These are phyloP conservation scores for Montipora cactus DNA, from an alignment of 64 coral and sea anemone genomes.

Conservation along the genomic window DNA sequence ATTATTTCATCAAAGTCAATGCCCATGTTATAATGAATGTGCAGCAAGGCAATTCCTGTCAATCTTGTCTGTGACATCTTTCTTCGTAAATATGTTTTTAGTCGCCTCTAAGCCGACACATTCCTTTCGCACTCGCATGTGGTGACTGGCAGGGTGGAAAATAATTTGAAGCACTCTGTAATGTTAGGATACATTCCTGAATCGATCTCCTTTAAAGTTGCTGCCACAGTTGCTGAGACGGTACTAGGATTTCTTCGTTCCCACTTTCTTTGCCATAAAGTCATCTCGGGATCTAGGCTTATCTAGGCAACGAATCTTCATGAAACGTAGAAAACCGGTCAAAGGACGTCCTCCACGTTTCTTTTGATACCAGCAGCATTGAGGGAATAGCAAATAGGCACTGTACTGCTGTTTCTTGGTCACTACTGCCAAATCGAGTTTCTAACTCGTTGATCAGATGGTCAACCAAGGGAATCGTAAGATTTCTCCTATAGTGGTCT, in stretches of 20 bases:
- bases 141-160: slow-evolving; percentile 46
- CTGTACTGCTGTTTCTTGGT: slow-evolving; percentile 91
- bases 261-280: slow-evolving; percentile 89
- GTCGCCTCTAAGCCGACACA: slow-evolving; percentile 60
- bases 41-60: slow-evolving; percentile 89
- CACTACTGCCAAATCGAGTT: slow-evolving; percentile 86
- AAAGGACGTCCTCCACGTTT: slow-evolving; percentile 90
- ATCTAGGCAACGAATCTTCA: slow-evolving; percentile 88
- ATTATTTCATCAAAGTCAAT: slow-evolving; percentile 94
- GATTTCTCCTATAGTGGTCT: slow-evolving; percentile 81
- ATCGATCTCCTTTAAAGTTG: slow-evolving; percentile 37
- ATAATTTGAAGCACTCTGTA: slow-evolving; percentile 39
- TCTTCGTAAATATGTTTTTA: slow-evolving; percentile 71
- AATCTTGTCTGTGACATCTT: slow-evolving; percentile 89
- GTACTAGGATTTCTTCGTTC: slow-evolving; percentile 88
- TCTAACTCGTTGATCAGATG: slow-evolving; percentile 83
- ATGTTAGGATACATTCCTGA: slow-evolving; percentile 35
- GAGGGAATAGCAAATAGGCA: slow-evolving; percentile 92
- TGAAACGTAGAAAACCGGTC: slow-evolving; percentile 90
- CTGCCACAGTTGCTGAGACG: slow-evolving; percentile 36
- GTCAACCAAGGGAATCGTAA: slow-evolving; percentile 85
- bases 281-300: slow-evolving; percentile 86
- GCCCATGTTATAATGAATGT: slow-evolving; percentile 86
- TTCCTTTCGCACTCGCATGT: slow-evolving; percentile 63
- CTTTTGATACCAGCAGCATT: slow-evolving; percentile 91